Percentiles rank a stretch among this genome's conserved stretches.
These are phyloP conservation scores for Pocillopora damicornis DNA, from an alignment of 64 coral and sea anemone species.

Conservation along the genomic window DNA sequence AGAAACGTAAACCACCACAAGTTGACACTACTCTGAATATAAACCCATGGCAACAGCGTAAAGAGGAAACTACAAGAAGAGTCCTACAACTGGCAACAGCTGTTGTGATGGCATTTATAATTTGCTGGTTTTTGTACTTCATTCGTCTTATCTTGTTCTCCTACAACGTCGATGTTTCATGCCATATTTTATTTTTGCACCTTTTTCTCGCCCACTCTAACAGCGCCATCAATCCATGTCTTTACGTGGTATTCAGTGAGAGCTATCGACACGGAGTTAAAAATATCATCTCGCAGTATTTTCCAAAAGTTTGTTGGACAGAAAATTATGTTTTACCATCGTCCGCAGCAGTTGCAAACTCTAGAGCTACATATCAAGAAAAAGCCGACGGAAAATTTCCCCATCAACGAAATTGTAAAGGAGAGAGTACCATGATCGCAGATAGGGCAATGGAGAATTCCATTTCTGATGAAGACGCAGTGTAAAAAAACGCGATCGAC, in stretches of 20 bases:
- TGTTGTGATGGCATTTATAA: constrained; percentile 56
- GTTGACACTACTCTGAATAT: background rate
- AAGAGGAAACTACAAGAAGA: constrained; percentile 9
- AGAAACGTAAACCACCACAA: background rate
- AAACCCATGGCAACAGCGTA: background rate
- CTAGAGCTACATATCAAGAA: background rate
- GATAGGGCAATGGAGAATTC: no score
- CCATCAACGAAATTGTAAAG: background rate
- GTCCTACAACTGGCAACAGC: constrained; percentile 55
- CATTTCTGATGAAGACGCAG: no score
- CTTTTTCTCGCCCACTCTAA: constrained; percentile 57
- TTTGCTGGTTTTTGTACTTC: constrained; percentile 76
- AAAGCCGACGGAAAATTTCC: background rate
- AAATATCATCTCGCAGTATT: background rate
- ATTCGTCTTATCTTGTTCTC: constrained; percentile 58
- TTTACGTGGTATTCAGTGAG: constrained; percentile 69
- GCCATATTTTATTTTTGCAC: constrained; percentile 35
- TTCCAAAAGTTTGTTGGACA: background rate
- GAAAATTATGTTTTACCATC: background rate
- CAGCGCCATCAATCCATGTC: constrained; percentile 51
- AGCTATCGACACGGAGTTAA: constrained; percentile 48
- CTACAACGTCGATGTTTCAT: constrained; percentile 42
- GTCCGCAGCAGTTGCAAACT: background rate
- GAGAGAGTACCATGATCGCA: background rate
- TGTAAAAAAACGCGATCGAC: no score